Conservation (phyloP, 2,888 invertebrate genomes). For the Agrypnus murinus region DNA sequence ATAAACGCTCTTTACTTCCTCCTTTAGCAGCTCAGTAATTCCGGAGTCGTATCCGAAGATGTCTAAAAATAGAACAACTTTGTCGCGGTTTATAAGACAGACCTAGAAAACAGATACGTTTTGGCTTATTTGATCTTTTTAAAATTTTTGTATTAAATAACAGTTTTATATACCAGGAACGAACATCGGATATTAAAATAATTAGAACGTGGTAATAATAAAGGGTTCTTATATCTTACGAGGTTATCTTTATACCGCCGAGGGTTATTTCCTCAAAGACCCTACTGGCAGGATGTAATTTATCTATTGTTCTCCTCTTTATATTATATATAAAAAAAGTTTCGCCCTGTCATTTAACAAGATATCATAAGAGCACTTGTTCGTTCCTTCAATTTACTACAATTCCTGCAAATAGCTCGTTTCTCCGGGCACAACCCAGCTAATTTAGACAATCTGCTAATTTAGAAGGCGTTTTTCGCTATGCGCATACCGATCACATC, state of each 20-base stretch:
- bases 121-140: no score
- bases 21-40: constrained; percentile 40
- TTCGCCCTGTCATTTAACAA: neutral
- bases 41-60: constrained; percentile 31
- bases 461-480: constrained; percentile 1
- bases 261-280: constrained; percentile 19
- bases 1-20: constrained; percentile 37
- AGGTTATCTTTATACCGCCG: constrained; percentile 14
- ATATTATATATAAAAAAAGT: constrained; percentile 12
- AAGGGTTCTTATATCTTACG: neutral
- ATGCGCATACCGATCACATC: neutral
- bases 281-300: constrained; percentile 26
- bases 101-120: no score
- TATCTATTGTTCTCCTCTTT: constrained; percentile 25
- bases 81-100: constrained; percentile 8
- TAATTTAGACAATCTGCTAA: constrained; percentile 10
- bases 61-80: constrained; percentile 39
- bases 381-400: constrained; percentile 21
- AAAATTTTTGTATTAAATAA: no score
- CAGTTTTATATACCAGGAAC: no score
- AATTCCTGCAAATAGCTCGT: constrained; percentile 23
- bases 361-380: constrained; percentile 24
- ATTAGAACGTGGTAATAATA: no score
- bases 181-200: no score
- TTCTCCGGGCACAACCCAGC: neutral